Evolutionary conservation across 2,797 vertebrate genomes (phyloP).

Genomic region (Sciurus carolinensis): DNA sequence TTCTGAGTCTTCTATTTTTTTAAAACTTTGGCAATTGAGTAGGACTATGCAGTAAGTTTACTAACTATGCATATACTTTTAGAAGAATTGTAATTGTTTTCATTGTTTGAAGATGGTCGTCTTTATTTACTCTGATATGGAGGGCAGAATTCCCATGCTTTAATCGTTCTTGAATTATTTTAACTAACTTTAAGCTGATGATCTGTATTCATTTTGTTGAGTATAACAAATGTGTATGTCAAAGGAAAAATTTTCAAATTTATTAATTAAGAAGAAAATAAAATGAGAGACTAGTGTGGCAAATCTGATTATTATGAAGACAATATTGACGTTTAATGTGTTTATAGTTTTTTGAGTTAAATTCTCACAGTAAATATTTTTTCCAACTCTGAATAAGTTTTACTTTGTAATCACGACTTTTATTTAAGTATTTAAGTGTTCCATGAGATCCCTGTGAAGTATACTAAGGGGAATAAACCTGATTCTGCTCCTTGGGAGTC

Average conservation of each 20-base stretch:
- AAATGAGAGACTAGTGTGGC: slow-evolving; percentile 48
- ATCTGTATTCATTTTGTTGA: slow-evolving; percentile 51
- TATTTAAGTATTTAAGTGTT: slow-evolving; percentile 49
- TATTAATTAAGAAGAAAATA: slow-evolving; percentile 67
- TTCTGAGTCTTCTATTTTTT: background rate
- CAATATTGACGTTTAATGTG: slow-evolving; percentile 56
- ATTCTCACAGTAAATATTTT: slow-evolving; percentile 52
- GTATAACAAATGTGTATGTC: background rate
- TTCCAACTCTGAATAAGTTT: background rate
- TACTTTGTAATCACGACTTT: slow-evolving; percentile 55
- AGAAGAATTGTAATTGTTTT: slow-evolving; percentile 2
- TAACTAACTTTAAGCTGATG: slow-evolving; percentile 26
- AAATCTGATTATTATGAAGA: slow-evolving; percentile 66
- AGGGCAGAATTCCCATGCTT: background rate
- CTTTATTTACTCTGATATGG: slow-evolving; percentile 49
- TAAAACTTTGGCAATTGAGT: background rate
- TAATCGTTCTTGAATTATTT: slow-evolving; percentile 33
- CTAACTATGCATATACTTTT: slow-evolving; percentile 35
- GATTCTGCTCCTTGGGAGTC: background rate
- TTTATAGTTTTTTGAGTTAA: slow-evolving; percentile 66
- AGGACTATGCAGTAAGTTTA: slow-evolving; percentile 29
- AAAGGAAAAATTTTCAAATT: slow-evolving; percentile 25
- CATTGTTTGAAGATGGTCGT: slow-evolving; percentile 52
- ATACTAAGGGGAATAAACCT: slow-evolving; percentile 23
- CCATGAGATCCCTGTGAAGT: background rate